Base-by-base conservation (phyloP, 2,113 vertebrate genomes). In the Bos indicus region DNA sequence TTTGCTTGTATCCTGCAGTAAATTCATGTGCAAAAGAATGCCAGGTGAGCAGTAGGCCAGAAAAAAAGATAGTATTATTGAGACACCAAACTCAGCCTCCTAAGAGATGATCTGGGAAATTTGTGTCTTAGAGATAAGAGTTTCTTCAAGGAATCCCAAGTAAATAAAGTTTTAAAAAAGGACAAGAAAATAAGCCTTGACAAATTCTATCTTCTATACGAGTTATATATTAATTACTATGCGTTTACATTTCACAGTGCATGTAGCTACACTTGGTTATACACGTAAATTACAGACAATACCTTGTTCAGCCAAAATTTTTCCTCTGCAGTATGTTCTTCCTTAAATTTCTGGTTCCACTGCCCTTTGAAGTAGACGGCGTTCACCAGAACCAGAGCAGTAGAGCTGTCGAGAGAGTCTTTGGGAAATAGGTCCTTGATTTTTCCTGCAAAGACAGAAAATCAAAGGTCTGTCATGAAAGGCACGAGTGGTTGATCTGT, bases 351-450 rank as follows among this genome's bases (percentile, higher is more conserved):
- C 9, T 97, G 25, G 64, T 54, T 62, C 99, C 99, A 99, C 86
- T 98, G 98, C 36, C 99, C 99, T 97, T 99, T 99, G 97, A 99
- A 99, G 96, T 99, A 99, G 89, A 99, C 97, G 28, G 99, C 99
- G 1, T 99, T 99, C 88, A 99, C 99, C 67, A 99, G 98, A 91
- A 98, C 98, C 95, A 99, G 52, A 48, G 56, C 77, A 0, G 98
- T 99, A 90, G 36, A 43, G 0, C 3, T 0, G 6, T 0, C 21
- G 36, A 99, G 78, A 43, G 95, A 96, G 3, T 87, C 95, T 13
- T 52, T 6, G 84, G 99, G 98, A 64, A 99, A 94, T 11, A 99
- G 89, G 11, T 99, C 97, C 98, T 99, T 98, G 94, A 99, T 99
- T 98, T 99, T 99, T 97, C 96, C 99, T 99, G 90, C 51, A 96